These are phyloP conservation scores for Orthonychiurus folsomi DNA, from an alignment of 2,888 invertebrate species.

Conservation along the genomic window DNA sequence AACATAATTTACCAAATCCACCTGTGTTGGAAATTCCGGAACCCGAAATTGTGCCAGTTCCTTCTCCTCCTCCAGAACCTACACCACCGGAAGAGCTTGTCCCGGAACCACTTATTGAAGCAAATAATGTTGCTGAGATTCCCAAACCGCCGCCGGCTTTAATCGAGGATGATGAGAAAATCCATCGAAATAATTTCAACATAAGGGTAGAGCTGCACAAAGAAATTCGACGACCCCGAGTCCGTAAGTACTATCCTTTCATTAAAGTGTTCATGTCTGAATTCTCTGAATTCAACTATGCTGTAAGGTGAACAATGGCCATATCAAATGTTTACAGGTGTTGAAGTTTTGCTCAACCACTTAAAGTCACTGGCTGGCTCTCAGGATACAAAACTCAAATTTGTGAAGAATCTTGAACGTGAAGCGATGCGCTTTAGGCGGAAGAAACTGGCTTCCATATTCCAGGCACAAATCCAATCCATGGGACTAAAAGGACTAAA, in stretches of 20 bases:
- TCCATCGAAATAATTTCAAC: conserved; percentile 32
- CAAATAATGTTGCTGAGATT: background rate
- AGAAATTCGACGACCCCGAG: conserved; percentile 38
- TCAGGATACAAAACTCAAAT: conserved; percentile 33
- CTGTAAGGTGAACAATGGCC: background rate
- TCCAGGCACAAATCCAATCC: conserved; percentile 52
- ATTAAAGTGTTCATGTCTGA: too few relatives aligned
- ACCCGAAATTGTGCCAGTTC: background rate
- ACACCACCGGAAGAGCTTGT: background rate
- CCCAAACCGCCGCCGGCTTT: background rate
- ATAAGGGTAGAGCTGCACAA: conserved; percentile 33
- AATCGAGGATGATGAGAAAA: conserved; percentile 29
- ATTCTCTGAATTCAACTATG: background rate
- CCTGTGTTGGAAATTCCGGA: background rate
- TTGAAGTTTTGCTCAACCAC: conserved; percentile 33
- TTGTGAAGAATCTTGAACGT: conserved; percentile 35
- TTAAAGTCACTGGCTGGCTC: conserved; percentile 35
- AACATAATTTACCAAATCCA: background rate
- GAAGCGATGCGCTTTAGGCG: conserved; percentile 71
- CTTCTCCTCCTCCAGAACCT: background rate
- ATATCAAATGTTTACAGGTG: conserved; percentile 23
- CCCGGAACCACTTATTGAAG: background rate
- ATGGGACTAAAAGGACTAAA: too few relatives aligned
- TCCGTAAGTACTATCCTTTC: conserved; percentile 37
- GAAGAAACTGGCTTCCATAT: conserved; percentile 57